Evolutionary conservation across 2,888 invertebrate genomes (phyloP).

Genomic region (Dicyrtomina minuta): DNA sequence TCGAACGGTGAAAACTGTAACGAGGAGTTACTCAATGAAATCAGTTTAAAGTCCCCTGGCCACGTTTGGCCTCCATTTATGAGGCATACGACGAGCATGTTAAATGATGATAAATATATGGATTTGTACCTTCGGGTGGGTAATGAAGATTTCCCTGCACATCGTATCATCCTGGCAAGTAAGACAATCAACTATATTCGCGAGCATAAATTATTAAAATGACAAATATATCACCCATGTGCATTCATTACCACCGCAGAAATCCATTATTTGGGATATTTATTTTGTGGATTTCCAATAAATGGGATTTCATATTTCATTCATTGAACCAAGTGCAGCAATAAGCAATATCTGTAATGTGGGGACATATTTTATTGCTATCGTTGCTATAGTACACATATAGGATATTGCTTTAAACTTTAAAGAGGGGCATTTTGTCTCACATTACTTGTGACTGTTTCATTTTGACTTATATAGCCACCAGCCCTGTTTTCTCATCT

Average conservation of each 20-base stretch:
- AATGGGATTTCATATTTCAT: too few species aligned
- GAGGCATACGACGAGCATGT: conserved; percentile 35
- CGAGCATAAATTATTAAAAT: too few species aligned
- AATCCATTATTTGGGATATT: too few species aligned
- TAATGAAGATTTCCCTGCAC: conserved; percentile 44
- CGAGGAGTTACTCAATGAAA: conserved; percentile 20
- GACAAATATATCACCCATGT: background rate
- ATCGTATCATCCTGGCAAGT: conserved; percentile 46
- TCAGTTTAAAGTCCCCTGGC: background rate
- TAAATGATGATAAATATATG: conserved; percentile 42
- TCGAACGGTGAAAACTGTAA: conserved; percentile 31
- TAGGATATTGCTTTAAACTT: too few species aligned
- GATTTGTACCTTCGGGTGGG: conserved; percentile 43
- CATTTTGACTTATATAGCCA: conserved; percentile 3
- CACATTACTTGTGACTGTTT: too few species aligned
- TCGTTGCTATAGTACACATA: too few species aligned
- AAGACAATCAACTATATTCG: conserved; percentile 11
- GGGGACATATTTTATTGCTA: too few species aligned
- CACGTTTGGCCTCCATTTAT: conserved; percentile 36
- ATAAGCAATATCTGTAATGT: too few species aligned
- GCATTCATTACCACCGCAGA: too few species aligned
- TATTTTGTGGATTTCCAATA: too few species aligned
- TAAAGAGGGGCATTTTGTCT: too few species aligned
- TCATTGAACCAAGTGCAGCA: too few species aligned
- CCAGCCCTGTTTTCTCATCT: conserved; percentile 24